A percentile compares a stretch with the other conserved stretches of the same genome.
Evolutionary conservation across 2,113 vertebrate species (phyloP).

Genomic region (Sebastes schlegelii): DNA sequence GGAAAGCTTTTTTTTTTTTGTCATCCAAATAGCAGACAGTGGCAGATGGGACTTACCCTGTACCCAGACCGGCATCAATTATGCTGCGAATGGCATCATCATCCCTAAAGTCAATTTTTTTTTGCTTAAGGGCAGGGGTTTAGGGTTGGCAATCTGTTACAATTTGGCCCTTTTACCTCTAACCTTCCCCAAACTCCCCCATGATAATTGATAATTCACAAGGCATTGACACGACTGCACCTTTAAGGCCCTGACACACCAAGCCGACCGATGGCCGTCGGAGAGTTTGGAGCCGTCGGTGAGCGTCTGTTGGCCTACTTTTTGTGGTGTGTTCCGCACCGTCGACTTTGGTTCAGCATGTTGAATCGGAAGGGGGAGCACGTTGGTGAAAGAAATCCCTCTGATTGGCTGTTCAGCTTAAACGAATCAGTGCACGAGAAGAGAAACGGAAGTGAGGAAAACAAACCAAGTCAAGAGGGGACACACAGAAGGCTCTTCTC

Average conservation of each 20-base stretch:
- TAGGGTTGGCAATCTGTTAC: slow-evolving; percentile 67
- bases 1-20: slow-evolving; percentile 50
- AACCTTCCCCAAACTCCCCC: slow-evolving; percentile 20
- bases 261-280: too few species aligned
- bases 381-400: too few species aligned
- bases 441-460: too few species aligned
- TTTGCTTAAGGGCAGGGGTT: slow-evolving; percentile 59
- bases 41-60: slow-evolving; percentile 76
- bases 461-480: too few species aligned
- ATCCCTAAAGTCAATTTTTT: slow-evolving; percentile 62
- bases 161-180: slow-evolving; percentile 62
- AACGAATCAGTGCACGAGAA: too few species aligned
- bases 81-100: slow-evolving; percentile 73
- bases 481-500: too few species aligned
- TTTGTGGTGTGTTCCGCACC: too few species aligned
- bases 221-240: slow-evolving; percentile 39
- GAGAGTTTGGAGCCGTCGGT: too few species aligned
- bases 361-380: too few species aligned
- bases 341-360: too few species aligned
- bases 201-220: slow-evolving; percentile 53
- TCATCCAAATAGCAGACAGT: slow-evolving; percentile 53
- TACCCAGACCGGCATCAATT: slow-evolving; percentile 62
- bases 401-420: too few species aligned
- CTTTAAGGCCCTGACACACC: slow-evolving; percentile 2
- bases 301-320: too few species aligned